Base-by-base conservation (phyloP, 1,140 invertebrate genomes). In the Bathynomus jamesi region DNA sequence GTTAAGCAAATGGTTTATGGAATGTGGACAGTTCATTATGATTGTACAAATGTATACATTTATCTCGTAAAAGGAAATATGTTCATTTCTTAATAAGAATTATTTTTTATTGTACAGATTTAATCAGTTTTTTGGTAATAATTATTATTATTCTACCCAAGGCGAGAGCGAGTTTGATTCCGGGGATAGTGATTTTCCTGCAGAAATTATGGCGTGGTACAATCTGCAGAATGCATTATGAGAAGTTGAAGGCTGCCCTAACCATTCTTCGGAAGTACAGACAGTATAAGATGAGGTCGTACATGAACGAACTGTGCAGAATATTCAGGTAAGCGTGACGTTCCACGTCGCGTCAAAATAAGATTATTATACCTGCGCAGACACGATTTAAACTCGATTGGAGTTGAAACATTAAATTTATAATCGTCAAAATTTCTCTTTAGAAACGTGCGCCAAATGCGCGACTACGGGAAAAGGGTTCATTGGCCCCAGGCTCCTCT, bases 151-250 rank as follows among this genome's bases (percentile, higher is more conserved):
- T n/a, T n/a, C n/a, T n/a, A n/a, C n/a, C n/a, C n/a, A n/a, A n/a
- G 84, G 86, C 88, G 61, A 85, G 92, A 73, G 90, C 89, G 66
- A 87, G 90, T 69, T 86, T 92, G 73, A 90, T 98, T 63, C 94
- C 94, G 0, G 87, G 89, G 53, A 95, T 99, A 77, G 93, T 95
- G 29, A 87, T 93, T 10, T 86, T 97, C 74, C 83, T 99, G 68
- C 96, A 99, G 85, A 98, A 97, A 84, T 90, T 93, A 82, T 95
- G 93, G 88, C 85, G 95, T 76, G 96, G 94, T 67, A 86, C 88
- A 61, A 76, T 93, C 27, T 93, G 91, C 2, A 83, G 95, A 11
- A 85, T 87, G 79, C 86, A 88, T 62, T 96, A 91, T 81, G 89
- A 89, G 78, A 89, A 89, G 81, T 90, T 98, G 87, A 88, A 89